Evolutionary conservation across 2,888 invertebrate genomes (phyloP), one percentile per base, ranked within the genome.

Genomic region (Ennomos fuscantarius): DNA sequence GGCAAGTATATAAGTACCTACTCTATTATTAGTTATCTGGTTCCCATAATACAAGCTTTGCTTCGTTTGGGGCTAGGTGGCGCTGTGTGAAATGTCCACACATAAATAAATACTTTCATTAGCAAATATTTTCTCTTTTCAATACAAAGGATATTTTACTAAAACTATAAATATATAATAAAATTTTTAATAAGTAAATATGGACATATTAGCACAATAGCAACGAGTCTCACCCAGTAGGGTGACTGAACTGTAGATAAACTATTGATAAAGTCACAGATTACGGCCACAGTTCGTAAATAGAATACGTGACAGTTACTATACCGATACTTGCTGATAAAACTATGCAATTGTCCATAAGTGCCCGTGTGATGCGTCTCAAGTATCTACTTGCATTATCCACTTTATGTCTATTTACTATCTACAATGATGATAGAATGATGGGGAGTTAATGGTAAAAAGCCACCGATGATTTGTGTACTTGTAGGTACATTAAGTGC

Each of bases 221-320:
- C 40, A 34, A 41, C 46, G 58, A 65, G 76, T 73, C 73, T 78
- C 80, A 81, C 72, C 66, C n/a, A n/a, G n/a, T n/a, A n/a, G 68
- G 84, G 82, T 84, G 72, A 80, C 62, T 84, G 81, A 84, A 82
- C 78, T 73, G 50, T 62, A 68, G 72, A 73, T 74, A 69, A 71
- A 53, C 56, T 46, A 52, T 63, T 66, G 63, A 69, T 71, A 70
- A 70, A 53, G 45, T 8, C 53, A 41, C 49, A 59, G 49, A 54
- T 54, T 54, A 48, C 9, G 24, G n/a, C 9, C 1, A 36, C 36
- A 58, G 58, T 58, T 36, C 31, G 44, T 1, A 31, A 2, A 35
- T 40, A 49, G 52, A 40, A n/a, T 48, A 45, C 0, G 8, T 31
- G 6, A 48, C 32, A 48, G 33, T 47, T 31, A 13, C 45, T 44